Evolutionary conservation across 2,888 invertebrate genomes (phyloP).

Genomic region (Sphinx pinastri): DNA sequence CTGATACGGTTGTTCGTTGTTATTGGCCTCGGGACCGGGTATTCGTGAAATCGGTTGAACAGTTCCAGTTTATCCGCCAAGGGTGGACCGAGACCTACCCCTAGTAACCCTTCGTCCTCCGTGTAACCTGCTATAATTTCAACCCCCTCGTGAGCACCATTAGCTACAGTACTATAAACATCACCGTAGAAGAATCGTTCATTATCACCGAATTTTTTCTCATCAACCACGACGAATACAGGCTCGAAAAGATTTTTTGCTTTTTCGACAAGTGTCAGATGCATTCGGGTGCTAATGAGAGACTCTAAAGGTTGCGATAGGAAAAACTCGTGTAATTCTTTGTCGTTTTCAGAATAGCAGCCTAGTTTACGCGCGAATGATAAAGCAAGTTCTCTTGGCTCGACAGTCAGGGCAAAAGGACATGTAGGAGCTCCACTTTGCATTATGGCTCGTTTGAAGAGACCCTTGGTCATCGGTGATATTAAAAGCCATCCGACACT

Average conservation of each 20-base stretch:
- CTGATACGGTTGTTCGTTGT: constrained; percentile 43
- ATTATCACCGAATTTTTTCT: constrained; percentile 55
- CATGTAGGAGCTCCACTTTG: constrained; percentile 88
- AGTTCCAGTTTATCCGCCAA: constrained; percentile 43
- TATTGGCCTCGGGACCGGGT: constrained; percentile 53
- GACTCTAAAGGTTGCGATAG: constrained; percentile 51
- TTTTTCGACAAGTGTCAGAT: constrained; percentile 43
- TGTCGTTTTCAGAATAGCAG: constrained; percentile 53
- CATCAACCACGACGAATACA: constrained; percentile 48
- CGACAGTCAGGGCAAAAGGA: constrained; percentile 71
- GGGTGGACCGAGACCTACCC: constrained; percentile 13
- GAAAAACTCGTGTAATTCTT: constrained; percentile 59
- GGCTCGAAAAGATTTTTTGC: constrained; percentile 42
- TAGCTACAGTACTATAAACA: constrained; percentile 58
- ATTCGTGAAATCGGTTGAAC: constrained; percentile 52
- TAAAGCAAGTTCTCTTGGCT: constrained; percentile 77
- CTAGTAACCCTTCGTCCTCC: constrained; percentile 85
- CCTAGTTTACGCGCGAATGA: constrained; percentile 56
- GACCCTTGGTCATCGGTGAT: constrained; percentile 72
- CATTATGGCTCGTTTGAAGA: constrained; percentile 81
- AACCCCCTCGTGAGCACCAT: constrained; percentile 73
- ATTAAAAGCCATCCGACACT: constrained; percentile 62
- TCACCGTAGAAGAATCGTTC: constrained; percentile 61
- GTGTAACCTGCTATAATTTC: constrained; percentile 89
- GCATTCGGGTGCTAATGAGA: constrained; percentile 44